These are phyloP conservation scores for Drosophila mayri DNA, from an alignment of 1,140 invertebrate species.

Conservation along the genomic window DNA sequence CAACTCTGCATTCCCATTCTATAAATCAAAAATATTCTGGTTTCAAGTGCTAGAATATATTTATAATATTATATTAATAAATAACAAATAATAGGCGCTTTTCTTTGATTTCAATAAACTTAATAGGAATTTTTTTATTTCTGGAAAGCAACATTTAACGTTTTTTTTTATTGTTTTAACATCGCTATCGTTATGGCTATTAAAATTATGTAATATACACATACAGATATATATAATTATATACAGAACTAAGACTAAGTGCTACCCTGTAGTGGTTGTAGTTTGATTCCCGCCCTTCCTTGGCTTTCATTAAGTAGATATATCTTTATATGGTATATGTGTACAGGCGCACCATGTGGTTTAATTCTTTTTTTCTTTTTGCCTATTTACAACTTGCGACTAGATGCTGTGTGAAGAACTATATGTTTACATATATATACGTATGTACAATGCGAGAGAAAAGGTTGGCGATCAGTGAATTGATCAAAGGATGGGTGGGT, in stretches of 20 bases:
- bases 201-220: constrained; percentile 23
- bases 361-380: background rate
- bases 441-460: constrained; percentile 55
- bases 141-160: constrained; percentile 58
- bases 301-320: constrained; percentile 20
- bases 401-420: constrained; percentile 59
- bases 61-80: no score
- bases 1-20: no score
- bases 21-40: no score
- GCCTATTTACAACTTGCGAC: constrained; percentile 71
- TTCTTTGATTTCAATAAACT: constrained; percentile 27
- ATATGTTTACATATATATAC: no score
- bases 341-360: constrained; percentile 17
- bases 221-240: constrained; percentile 27
- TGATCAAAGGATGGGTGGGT: constrained; percentile 9
- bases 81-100: no score
- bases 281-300: constrained; percentile 35
- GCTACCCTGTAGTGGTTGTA: constrained; percentile 41
- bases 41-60: no score
- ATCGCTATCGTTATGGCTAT: constrained; percentile 38
- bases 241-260: constrained; percentile 24
- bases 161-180: constrained; percentile 5
- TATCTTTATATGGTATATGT: constrained; percentile 6
- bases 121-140: constrained; percentile 76
- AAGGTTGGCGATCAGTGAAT: background rate